Evolutionary conservation across 1,140 invertebrate species (phyloP).

Genomic region (Procambarus clarkii): DNA sequence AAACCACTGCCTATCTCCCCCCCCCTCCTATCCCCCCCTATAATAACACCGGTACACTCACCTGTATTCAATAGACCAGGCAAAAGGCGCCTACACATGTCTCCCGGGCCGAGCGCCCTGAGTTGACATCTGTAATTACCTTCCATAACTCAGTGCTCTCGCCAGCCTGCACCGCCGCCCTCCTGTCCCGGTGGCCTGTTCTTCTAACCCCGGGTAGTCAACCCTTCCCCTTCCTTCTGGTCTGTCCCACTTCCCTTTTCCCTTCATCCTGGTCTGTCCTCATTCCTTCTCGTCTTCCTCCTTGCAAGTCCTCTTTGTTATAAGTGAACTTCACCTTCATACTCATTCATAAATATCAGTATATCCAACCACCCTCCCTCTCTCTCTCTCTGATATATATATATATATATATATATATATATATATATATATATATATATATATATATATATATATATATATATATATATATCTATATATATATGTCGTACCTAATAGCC

Average conservation of each 20-base stretch:
- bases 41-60: neutral
- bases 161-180: neutral
- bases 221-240: neutral
- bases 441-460: too few relatives aligned
- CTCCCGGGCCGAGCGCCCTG: neutral
- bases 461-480: too few relatives aligned
- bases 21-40: neutral
- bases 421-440: too few relatives aligned
- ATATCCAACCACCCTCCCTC: too few relatives aligned
- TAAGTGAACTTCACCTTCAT: neutral
- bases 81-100: slow-evolving; percentile 24
- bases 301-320: too few relatives aligned
- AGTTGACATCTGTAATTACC: slow-evolving; percentile 51
- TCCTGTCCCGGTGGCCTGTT: neutral
- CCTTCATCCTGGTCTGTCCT: too few relatives aligned
- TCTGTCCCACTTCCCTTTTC: neutral
- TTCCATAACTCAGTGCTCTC: slow-evolving; percentile 8
- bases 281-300: too few relatives aligned
- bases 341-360: too few relatives aligned
- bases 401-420: too few relatives aligned
- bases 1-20: neutral
- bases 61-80: slow-evolving; percentile 17
- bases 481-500: too few relatives aligned
- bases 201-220: neutral
- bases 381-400: too few relatives aligned